phyloP scores from a whole-genome alignment of 2,113 vertebrate species.

The Carassius gibelio region DNA sequence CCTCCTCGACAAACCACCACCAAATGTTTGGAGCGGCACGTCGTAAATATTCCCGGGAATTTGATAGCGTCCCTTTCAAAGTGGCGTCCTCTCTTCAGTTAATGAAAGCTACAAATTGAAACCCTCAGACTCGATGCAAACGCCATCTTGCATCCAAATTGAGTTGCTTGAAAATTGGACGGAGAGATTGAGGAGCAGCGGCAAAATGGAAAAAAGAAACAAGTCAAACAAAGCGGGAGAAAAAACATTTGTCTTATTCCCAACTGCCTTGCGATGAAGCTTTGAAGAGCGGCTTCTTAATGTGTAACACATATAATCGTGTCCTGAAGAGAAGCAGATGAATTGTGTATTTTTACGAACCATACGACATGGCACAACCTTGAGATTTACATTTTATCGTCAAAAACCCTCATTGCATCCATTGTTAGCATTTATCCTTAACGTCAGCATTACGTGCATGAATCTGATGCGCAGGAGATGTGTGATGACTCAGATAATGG shows the following conservation, averaged over 20 bases:
- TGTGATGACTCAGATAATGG: conserved; percentile 38
- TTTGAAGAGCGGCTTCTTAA: conserved; percentile 62
- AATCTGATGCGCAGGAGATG: conserved; percentile 52
- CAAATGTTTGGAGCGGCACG: conserved; percentile 66
- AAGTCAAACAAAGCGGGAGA: neutral
- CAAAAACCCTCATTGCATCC: conserved; percentile 60
- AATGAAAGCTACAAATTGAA: conserved; percentile 61
- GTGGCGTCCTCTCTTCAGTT: conserved; percentile 53
- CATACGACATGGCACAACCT: conserved; percentile 75
- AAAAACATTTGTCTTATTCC: conserved; percentile 39
- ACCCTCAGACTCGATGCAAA: conserved; percentile 49
- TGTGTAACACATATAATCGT: conserved; percentile 69
- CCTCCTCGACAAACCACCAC: conserved; percentile 59
- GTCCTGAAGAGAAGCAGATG: conserved; percentile 72
- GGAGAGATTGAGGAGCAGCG: conserved; percentile 13
- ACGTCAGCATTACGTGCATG: conserved; percentile 42
- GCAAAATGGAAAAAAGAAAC: conserved; percentile 6
- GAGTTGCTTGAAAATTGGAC: conserved; percentile 59
- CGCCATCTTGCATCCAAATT: conserved; percentile 59
- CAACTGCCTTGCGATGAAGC: conserved; percentile 59
- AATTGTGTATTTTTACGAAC: conserved; percentile 77
- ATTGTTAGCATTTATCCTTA: conserved; percentile 26
- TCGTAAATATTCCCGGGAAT: conserved; percentile 61
- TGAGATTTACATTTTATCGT: conserved; percentile 82
- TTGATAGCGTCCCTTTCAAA: conserved; percentile 62